These are phyloP conservation scores for Tiliacea aurago DNA, from an alignment of 2,888 invertebrate genomes.

Conservation along the genomic window DNA sequence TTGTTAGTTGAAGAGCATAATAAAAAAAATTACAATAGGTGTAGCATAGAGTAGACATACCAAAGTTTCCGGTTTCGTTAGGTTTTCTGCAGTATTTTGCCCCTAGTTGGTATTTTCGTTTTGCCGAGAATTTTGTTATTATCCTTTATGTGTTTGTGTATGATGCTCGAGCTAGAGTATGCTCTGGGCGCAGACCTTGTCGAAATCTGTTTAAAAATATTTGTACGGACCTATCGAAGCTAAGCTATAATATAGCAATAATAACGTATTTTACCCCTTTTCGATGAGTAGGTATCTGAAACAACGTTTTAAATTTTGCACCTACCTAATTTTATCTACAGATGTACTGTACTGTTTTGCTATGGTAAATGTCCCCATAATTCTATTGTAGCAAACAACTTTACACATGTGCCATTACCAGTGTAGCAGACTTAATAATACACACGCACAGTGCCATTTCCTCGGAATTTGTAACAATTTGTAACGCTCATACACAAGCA, in stretches of 20 bases:
- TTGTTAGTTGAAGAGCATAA: constrained; percentile 3
- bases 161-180: background rate
- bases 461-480: constrained; percentile 23
- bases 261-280: constrained; percentile 8
- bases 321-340: constrained; percentile 26
- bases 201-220: constrained; percentile 35
- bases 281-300: constrained; percentile 28
- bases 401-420: constrained; percentile 19
- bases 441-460: constrained; percentile 16
- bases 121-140: background rate
- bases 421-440: constrained; percentile 5
- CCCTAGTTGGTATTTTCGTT: background rate
- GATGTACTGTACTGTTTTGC: constrained; percentile 15
- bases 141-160: background rate
- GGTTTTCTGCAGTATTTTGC: background rate
- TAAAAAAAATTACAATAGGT: background rate
- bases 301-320: constrained; percentile 41
- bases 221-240: constrained; percentile 29
- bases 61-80: background rate
- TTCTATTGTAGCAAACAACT: constrained; percentile 1
- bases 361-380: background rate
- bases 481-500: constrained; percentile 18
- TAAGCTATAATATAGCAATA: constrained; percentile 13
- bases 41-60: constrained; percentile 35
- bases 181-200: background rate